Evolutionary conservation across 1,140 invertebrate genomes (phyloP).

Genomic region (Copidosoma floridanum): DNA sequence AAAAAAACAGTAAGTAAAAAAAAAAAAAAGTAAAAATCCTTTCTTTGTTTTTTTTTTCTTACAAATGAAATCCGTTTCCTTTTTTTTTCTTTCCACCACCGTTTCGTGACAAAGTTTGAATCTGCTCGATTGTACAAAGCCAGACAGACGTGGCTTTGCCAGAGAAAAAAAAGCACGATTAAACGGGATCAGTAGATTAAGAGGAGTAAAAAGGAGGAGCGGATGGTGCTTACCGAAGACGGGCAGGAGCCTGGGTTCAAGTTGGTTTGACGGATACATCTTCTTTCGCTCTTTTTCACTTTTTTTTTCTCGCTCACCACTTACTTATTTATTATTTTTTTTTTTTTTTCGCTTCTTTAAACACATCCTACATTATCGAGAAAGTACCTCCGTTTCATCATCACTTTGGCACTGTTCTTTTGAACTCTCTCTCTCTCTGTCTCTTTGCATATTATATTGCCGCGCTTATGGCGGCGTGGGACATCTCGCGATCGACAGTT

Average conservation of each 20-base stretch:
- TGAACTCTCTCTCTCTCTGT: neutral
- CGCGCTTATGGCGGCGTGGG: too few relatives aligned
- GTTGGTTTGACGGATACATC: conserved; percentile 57
- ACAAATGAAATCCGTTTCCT: conserved; percentile 16
- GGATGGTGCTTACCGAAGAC: conserved; percentile 58
- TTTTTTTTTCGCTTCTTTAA: neutral
- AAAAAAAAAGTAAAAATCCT: too few relatives aligned
- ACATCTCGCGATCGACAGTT: too few relatives aligned
- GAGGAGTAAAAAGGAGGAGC: conserved; percentile 54
- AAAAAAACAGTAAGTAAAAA: too few relatives aligned
- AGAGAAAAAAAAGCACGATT: conserved; percentile 23
- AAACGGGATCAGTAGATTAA: conserved; percentile 54
- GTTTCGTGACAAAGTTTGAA: conserved; percentile 12
- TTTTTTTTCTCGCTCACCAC: conserved; percentile 40
- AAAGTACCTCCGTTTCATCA: conserved; percentile 50
- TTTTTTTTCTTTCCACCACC: too few relatives aligned
- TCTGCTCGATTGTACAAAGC: conserved; percentile 16
- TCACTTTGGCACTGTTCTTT: conserved; percentile 27
- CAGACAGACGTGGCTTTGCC: conserved; percentile 17
- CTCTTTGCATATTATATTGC: too few relatives aligned
- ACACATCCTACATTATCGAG: conserved; percentile 45
- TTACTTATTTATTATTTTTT: neutral
- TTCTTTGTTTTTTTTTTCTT: conserved; percentile 16
- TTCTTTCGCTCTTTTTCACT: conserved; percentile 50
- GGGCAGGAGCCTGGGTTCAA: conserved; percentile 57